phyloP scores from a whole-genome alignment of 2,888 invertebrate genomes.

The Scaeva pyrastri region DNA sequence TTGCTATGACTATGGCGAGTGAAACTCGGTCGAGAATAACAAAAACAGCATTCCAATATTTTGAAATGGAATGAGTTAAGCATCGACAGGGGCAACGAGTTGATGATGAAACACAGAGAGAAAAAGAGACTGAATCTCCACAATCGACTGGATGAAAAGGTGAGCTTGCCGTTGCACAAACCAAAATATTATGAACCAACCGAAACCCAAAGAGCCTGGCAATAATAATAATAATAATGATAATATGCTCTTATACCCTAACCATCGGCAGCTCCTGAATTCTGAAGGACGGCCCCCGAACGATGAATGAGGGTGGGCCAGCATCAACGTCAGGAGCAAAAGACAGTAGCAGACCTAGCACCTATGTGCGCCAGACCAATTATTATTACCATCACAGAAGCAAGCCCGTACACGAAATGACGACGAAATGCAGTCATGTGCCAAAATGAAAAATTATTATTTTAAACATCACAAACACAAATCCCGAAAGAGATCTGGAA shows the following conservation, averaged over 20 bases:
- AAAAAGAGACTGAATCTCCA: slow-evolving; percentile 17
- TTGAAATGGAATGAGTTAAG: slow-evolving; percentile 38
- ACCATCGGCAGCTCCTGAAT: slow-evolving; percentile 35
- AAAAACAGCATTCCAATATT: slow-evolving; percentile 55
- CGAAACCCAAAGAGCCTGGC: slow-evolving; percentile 56
- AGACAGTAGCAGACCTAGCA: slow-evolving; percentile 60
- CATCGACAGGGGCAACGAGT: slow-evolving; percentile 17
- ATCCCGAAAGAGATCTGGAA: background rate
- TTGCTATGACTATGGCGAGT: background rate
- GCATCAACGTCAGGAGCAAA: background rate
- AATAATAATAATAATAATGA: slow-evolving; percentile 72
- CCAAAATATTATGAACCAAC: slow-evolving; percentile 66
- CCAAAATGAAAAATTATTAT: slow-evolving; percentile 76
- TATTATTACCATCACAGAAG: slow-evolving; percentile 74
- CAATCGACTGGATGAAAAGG: slow-evolving; percentile 23
- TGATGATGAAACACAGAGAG: slow-evolving; percentile 11
- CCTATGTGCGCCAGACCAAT: slow-evolving; percentile 75
- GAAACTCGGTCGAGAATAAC: slow-evolving; percentile 64
- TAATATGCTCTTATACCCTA: slow-evolving; percentile 77
- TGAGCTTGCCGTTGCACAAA: slow-evolving; percentile 17
- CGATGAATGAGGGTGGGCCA: background rate
- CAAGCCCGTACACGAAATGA: slow-evolving; percentile 48
- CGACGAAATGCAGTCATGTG: slow-evolving; percentile 76
- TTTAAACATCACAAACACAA: slow-evolving; percentile 70
- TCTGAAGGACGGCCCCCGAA: slow-evolving; percentile 6